Base-by-base conservation (phyloP, 2,797 vertebrate genomes). In the Cottoperca gobio region DNA sequence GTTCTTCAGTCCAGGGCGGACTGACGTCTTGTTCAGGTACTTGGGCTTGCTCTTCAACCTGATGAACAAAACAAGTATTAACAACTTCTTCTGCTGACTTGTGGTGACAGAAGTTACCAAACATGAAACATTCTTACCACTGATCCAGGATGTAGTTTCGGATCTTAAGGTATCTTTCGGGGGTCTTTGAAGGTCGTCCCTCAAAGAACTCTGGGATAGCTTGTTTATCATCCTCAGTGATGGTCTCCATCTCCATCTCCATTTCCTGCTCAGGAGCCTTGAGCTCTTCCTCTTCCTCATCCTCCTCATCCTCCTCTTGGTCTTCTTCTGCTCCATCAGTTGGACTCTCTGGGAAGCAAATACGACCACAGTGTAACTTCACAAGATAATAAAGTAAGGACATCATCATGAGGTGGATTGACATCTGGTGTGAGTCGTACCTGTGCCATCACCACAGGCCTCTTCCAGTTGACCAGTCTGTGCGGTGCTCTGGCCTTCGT, bases 121-220 rank as follows among this genome's bases (percentile, higher is more conserved):
- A 69, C 5, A 3, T 3, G 23, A n/a, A n/a, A n/a, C n/a, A n/a
- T n/a, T 19, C 90, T 93, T 94, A 99, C 98, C 98, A 99, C 23
- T 97, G 97, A 86, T 99, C 97, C 94, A 99, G 92, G 89, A 99
- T 99, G 54, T 98, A 99, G 95, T 99, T 99, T 78, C 98, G 95
- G 71, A 99, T 99, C 94, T 97, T 98, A 66, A 99, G 92, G 82
- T 99, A 99, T 91, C 98, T 95, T 66, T 98, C 97, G 2, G 98
- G 98, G 33, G 97, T 99, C 93, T 99, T 99, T 49, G 98, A 97
- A 37, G 96, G 94, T 40, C 98, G 96, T 0, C 98, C 98, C 81
- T 99, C 98, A 88, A 99, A 99, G 91, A 99, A 99, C 77, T 99
- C 98, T 0, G 97, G 95, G 85, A 99, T 97, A 43, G 98, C 98